Conservation (phyloP, 1,140 invertebrate species). For the Reticulitermes speratus region DNA sequence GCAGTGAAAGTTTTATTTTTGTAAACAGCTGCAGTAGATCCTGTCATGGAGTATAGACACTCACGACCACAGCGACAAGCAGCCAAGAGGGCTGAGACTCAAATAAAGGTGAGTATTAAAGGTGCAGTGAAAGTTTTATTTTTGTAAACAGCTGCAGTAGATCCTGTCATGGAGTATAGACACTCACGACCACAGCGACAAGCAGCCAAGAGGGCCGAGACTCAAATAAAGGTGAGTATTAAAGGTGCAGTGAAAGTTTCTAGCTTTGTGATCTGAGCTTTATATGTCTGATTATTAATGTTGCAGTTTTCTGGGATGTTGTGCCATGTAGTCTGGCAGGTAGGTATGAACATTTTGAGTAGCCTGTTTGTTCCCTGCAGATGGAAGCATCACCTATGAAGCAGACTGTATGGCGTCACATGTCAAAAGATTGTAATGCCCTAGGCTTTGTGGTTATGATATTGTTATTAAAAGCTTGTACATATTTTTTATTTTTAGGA, state of each 20-base stretch:
- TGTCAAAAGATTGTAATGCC: background rate
- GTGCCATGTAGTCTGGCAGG: no score
- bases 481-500: constrained; percentile 6
- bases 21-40: background rate
- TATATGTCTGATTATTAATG: no score
- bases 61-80: constrained; percentile 39
- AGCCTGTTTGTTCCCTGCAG: no score
- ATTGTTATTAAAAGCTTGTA: background rate
- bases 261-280: no score
- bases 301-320: background rate
- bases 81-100: constrained; percentile 41
- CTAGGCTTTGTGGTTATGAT: background rate
- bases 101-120: constrained; percentile 40
- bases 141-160: background rate
- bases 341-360: no score
- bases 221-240: constrained; percentile 42
- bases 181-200: constrained; percentile 37
- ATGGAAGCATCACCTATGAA: no score
- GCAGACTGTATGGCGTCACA: no score
- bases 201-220: constrained; percentile 42
- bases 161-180: background rate
- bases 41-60: background rate
- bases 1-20: no score
- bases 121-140: background rate
- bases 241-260: no score